Conservation (phyloP, 2,888 invertebrate species). For the Agrotis puta region DNA sequence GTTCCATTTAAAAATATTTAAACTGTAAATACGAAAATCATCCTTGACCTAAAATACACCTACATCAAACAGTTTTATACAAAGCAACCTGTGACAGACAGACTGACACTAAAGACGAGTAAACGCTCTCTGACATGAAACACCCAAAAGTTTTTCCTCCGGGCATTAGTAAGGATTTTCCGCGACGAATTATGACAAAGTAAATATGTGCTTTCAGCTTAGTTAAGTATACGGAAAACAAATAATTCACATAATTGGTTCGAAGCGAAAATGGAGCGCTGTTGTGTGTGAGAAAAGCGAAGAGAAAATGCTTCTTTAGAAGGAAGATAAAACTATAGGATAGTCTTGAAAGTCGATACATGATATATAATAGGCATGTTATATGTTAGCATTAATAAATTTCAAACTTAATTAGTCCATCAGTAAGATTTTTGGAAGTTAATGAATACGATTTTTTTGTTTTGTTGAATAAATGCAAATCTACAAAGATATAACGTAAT, state of each 20-base stretch:
- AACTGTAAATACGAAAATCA: background rate
- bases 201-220: slow-evolving; percentile 37
- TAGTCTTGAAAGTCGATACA: too few species aligned
- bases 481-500: too few species aligned
- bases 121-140: slow-evolving; percentile 1
- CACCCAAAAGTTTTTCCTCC: slow-evolving; percentile 11
- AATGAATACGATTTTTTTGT: too few species aligned
- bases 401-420: too few species aligned
- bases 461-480: too few species aligned
- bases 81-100: background rate
- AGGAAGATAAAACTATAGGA: background rate
- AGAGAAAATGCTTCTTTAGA: background rate
- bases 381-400: too few species aligned
- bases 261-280: background rate
- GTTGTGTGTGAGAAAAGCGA: too few species aligned
- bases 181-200: slow-evolving; percentile 32
- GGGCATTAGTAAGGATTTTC: slow-evolving; percentile 22
- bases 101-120: slow-evolving; percentile 3
- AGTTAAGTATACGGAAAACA: slow-evolving; percentile 27
- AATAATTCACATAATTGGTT: slow-evolving; percentile 27
- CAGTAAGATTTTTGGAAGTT: too few species aligned
- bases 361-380: too few species aligned
- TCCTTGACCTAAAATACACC: background rate
- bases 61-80: background rate
- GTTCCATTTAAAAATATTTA: too few species aligned